Base-by-base conservation (phyloP, 2,888 invertebrate species). In the Ephialtes manifestator region DNA sequence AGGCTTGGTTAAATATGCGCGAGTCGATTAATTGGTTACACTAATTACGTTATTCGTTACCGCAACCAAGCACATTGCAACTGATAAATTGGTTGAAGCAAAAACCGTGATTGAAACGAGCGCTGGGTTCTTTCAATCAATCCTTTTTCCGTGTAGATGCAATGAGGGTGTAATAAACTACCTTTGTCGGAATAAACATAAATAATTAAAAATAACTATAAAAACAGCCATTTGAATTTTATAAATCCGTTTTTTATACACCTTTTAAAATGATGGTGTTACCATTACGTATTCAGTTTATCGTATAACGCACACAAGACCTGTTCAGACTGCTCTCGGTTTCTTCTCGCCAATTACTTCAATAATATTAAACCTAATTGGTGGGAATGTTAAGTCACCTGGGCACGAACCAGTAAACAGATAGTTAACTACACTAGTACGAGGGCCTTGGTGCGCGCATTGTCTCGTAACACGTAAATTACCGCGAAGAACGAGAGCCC, bases 391-490 rank as follows among this genome's bases (percentile, higher is more conserved):
- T 55, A 58, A 68, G 63, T 51, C 51, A 53, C 48, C 72, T 43
- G 35, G 13, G 4, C 20, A 35, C 24, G 55, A 51, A 39, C 53
- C 53, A 58, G 51, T 43, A 68, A 85, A 65, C 58, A 75, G 67
- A 67, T 68, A 24, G 48, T 51, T 68, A 68, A 60, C 68, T 13
- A 7, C 51, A 28, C 18, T 67, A 60, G 35, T 51, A 72, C 65
- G 55, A 11, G 48, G 60, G 70, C 53, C 51, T 78, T 80, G 65
- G 74, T n/a, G 76, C 82, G 65, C 35, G 82, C 82, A 82, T 82
- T 85, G 85, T 85, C 71, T 82, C 76, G 46, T 77, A 80, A 53
- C 72, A 83, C 65, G 83, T 80, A 76, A 83, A 85, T 83, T 83
- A 80, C 76, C 51, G 58, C 58, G 67, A 58, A 67, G 55, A 63